Conservation (phyloP, 2,797 vertebrate species). For the Peromyscus nudipes region DNA sequence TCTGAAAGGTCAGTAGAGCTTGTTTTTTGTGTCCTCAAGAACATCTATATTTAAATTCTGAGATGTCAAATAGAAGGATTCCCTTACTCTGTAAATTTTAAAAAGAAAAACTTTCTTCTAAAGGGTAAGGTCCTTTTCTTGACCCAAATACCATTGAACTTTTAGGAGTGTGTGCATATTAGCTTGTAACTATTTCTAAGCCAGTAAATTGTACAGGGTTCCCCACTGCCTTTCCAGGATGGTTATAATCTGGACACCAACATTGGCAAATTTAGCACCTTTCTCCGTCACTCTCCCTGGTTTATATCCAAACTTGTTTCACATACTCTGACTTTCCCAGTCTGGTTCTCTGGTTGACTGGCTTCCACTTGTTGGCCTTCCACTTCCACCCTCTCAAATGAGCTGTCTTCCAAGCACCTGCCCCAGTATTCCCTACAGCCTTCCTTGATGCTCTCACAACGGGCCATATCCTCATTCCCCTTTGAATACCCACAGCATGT, state of each 20-base stretch:
- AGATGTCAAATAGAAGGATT: slow-evolving; percentile 20
- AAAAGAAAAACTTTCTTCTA: neutral
- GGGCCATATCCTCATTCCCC: neutral
- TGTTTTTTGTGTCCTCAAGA: slow-evolving; percentile 50
- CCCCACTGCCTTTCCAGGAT: slow-evolving; percentile 2
- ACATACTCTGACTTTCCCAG: neutral
- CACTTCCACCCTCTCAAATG: neutral
- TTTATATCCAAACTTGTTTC: neutral
- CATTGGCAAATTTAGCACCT: slow-evolving; percentile 7
- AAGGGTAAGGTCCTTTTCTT: neutral
- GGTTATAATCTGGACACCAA: slow-evolving; percentile 6
- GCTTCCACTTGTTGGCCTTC: neutral
- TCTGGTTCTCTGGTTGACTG: neutral
- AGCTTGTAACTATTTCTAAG: slow-evolving; percentile 15
- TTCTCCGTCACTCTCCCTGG: slow-evolving; percentile 1
- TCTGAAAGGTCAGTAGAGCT: slow-evolving; percentile 37
- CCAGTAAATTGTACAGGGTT: neutral
- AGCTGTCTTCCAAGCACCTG: neutral
- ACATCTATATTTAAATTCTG: slow-evolving; percentile 61
- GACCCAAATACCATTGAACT: slow-evolving; percentile 1
- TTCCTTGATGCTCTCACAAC: neutral
- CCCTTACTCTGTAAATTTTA: slow-evolving; percentile 9
- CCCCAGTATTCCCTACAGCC: neutral
- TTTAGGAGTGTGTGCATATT: slow-evolving; percentile 14
- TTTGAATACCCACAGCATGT: neutral